Evolutionary conservation across 1,140 invertebrate species (phyloP).

Genomic region (Tyrophagus putrescentiae): DNA sequence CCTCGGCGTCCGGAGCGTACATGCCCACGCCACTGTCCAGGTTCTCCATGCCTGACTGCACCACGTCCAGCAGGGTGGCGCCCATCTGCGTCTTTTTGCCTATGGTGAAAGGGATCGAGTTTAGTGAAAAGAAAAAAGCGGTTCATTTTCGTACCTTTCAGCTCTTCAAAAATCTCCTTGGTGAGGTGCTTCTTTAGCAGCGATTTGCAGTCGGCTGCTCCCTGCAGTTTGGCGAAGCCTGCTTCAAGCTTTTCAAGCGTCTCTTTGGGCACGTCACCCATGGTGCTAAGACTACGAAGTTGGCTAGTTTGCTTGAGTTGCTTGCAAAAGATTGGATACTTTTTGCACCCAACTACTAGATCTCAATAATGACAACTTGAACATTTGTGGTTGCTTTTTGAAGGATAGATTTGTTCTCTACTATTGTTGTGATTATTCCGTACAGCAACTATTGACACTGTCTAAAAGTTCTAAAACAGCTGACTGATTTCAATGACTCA

Average conservation of each 20-base stretch:
- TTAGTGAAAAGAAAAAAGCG: background rate
- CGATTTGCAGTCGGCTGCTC: slow-evolving; percentile 71
- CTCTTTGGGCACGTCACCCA: too few relatives aligned
- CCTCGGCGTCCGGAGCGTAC: slow-evolving; percentile 85
- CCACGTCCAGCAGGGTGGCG: slow-evolving; percentile 71
- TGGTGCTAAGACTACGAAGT: too few relatives aligned
- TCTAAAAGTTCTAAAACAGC: background rate
- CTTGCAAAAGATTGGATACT: too few relatives aligned
- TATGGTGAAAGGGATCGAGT: background rate
- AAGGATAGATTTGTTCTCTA: too few relatives aligned
- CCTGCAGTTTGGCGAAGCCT: slow-evolving; percentile 70
- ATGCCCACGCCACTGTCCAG: slow-evolving; percentile 66
- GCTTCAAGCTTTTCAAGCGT: too few relatives aligned
- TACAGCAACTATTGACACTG: too few relatives aligned
- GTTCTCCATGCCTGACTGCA: slow-evolving; percentile 79
- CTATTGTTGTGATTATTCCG: too few relatives aligned
- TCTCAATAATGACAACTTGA: too few relatives aligned
- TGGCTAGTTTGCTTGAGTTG: too few relatives aligned
- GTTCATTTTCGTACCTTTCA: slow-evolving; percentile 43
- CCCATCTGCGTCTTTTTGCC: slow-evolving; percentile 77
- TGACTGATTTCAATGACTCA: background rate
- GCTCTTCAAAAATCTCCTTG: slow-evolving; percentile 69
- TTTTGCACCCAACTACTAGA: too few relatives aligned
- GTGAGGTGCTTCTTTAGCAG: slow-evolving; percentile 85
- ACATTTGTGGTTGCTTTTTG: too few relatives aligned